Evolutionary conservation across 2,113 vertebrate species (phyloP).

Genomic region (Ailurus styani): DNA sequence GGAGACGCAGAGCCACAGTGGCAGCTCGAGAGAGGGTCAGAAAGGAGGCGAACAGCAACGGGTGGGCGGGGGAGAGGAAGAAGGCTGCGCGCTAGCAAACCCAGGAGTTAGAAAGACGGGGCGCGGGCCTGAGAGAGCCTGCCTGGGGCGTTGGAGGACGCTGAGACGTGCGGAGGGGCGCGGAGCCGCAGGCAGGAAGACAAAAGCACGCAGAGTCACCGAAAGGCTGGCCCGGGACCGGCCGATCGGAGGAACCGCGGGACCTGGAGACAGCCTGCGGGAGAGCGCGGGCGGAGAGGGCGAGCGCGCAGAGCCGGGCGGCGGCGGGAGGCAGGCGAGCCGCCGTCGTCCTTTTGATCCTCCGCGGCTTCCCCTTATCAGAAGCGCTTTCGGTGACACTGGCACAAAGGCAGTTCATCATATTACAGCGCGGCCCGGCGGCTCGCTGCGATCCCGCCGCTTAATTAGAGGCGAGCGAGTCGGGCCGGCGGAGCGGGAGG

Average conservation of each 20-base stretch:
- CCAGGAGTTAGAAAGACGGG: conserved; percentile 34
- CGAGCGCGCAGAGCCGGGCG: not conserved
- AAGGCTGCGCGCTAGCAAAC: not conserved
- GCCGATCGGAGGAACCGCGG: not conserved
- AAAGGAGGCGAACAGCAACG: not conserved
- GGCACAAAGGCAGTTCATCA: conserved; percentile 88
- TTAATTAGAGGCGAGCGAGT: conserved; percentile 87
- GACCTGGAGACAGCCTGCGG: not conserved
- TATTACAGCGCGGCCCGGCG: conserved; percentile 87
- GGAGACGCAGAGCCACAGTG: not conserved
- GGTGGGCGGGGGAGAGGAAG: not conserved
- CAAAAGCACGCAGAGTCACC: not conserved
- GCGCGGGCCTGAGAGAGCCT: conserved; percentile 63
- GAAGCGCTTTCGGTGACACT: conserved; percentile 91
- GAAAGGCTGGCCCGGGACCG: not conserved
- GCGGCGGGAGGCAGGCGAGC: conserved; percentile 31
- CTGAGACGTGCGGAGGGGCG: not conserved
- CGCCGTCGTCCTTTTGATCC: conserved; percentile 87
- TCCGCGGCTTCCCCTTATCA: conserved; percentile 85
- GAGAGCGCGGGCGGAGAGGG: not conserved
- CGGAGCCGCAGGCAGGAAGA: not conserved
- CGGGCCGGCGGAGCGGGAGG: conserved; percentile 84
- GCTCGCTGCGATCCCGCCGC: conserved; percentile 86
- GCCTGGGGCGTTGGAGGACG: conserved; percentile 78
- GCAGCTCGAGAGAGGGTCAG: not conserved